phyloP scores from a whole-genome alignment of 2,797 vertebrate species.

The Trematomus bernacchii region DNA sequence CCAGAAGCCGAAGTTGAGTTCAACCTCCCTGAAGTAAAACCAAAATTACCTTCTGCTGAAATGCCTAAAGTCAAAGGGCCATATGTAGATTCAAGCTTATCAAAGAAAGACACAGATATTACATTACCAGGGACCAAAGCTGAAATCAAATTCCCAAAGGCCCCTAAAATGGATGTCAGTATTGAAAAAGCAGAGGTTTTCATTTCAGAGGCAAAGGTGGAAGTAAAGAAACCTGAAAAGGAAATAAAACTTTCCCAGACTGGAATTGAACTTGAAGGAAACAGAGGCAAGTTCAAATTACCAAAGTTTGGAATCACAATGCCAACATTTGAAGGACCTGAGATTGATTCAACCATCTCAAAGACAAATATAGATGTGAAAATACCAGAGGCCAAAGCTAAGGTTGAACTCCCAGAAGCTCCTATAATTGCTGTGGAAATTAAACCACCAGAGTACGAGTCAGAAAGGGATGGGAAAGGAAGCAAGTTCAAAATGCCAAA shows the following conservation, averaged over 20 bases:
- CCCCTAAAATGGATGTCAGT: no score
- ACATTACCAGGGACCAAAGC: no score
- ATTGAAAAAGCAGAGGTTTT: no score
- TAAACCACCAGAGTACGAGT: slow-evolving; percentile 20
- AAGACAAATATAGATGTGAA: slow-evolving; percentile 41
- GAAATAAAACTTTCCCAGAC: slow-evolving; percentile 11
- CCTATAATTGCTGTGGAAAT: slow-evolving; percentile 24
- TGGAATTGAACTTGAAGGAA: slow-evolving; percentile 19
- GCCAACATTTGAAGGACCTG: slow-evolving; percentile 43
- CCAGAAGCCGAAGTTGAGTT: slow-evolving; percentile 14
- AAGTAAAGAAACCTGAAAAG: slow-evolving; percentile 9
- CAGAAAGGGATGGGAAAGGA: slow-evolving; percentile 31
- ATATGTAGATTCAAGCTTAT: background rate
- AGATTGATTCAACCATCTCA: slow-evolving; percentile 30
- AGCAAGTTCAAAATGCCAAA: slow-evolving; percentile 52
- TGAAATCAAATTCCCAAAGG: no score
- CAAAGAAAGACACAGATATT: no score
- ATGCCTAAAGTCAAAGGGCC: slow-evolving; percentile 41
- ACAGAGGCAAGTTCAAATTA: slow-evolving; percentile 56
- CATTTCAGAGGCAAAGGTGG: slow-evolving; percentile 13
- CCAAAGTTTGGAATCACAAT: fast-evolving
- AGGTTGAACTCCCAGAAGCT: slow-evolving; percentile 1
- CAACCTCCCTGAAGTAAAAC: background rate
- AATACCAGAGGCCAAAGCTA: slow-evolving; percentile 13
- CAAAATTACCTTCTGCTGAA: background rate